These are phyloP conservation scores for Enteromius afrohamiltoni DNA, from an alignment of 2,797 vertebrate genomes.

Conservation along the genomic window DNA sequence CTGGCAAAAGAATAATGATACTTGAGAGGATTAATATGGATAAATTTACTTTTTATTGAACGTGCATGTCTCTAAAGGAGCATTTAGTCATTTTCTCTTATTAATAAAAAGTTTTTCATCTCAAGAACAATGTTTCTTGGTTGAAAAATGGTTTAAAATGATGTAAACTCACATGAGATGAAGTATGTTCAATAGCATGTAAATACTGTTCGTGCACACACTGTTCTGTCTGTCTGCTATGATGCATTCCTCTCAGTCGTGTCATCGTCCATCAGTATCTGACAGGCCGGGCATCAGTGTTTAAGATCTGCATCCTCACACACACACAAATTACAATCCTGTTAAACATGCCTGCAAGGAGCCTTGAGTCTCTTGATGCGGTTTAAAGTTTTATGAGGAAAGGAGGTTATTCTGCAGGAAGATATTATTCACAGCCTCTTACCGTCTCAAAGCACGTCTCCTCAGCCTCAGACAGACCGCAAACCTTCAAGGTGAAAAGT, in stretches of 20 bases:
- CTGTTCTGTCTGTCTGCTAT: background rate
- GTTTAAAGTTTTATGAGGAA: background rate
- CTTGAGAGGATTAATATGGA: background rate
- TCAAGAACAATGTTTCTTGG: background rate
- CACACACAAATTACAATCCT: background rate
- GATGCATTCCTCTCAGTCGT: background rate
- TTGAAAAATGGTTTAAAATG: background rate
- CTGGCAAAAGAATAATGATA: background rate
- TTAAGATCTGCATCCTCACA: background rate
- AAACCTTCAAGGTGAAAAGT: constrained; percentile 3
- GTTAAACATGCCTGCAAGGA: background rate
- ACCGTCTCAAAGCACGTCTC: background rate
- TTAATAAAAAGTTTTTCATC: background rate
- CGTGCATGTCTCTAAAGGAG: background rate
- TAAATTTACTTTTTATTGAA: background rate
- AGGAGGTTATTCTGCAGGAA: background rate
- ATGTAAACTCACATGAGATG: background rate
- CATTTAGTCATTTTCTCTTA: background rate
- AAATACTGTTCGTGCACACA: background rate
- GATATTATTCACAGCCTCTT: background rate
- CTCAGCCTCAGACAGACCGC: background rate
- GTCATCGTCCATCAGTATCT: constrained; percentile 13
- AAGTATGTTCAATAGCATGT: background rate
- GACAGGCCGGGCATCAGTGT: background rate
- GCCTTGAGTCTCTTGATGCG: background rate